Base-by-base conservation (phyloP, 2,797 vertebrate genomes). In the Buceros bicornis region DNA sequence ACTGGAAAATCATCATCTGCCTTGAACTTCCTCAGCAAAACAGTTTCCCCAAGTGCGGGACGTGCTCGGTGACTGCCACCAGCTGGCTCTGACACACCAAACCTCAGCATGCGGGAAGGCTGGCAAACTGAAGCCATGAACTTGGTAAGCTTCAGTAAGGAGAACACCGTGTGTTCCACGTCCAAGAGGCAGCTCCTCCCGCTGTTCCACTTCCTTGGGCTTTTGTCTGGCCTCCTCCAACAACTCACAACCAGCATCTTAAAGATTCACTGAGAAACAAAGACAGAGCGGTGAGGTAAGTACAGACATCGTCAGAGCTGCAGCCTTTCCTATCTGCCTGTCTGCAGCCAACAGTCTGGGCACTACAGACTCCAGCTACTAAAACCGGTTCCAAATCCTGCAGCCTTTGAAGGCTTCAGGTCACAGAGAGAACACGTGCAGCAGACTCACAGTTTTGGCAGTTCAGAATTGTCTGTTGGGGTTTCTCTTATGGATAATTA, bases 21-120 rank as follows among this genome's bases (percentile, higher is more conserved):
- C 62, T 48, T 5, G 33, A 64, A 1, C 29, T 28, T 14, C 24
- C 20, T 10, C n/a, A 16, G 40, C 31, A 35, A 40, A 2, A 69
- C 2, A 17, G 14, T 1, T 37, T 8, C 33, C 51, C 51, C 65
- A 42, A 2, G 40, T 33, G 10, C 7, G 50, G 48, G 25, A 45
- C 19, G 3, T 3, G 10, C 16, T 25, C 13, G 7, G 40, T 47
- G 42, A 9, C 61, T 11, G 8, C 51, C 40, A 35, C 4, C 1
- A 1, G 21, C 2, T 9, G 42, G n/a, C 40, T 14, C 17, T 33
- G 3, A 1, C 2, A 28, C 58, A 28, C 25, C 35, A 33, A 3
- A 18, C 31, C 33, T 11, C 3, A 2, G 40, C 2, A 0, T 28
- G 11, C 0, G 2, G 25, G n/a, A 21, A 26, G 6, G 1, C 0